Evolutionary conservation across 2,888 invertebrate species (phyloP).

Genomic region (Spisula subtruncata): DNA sequence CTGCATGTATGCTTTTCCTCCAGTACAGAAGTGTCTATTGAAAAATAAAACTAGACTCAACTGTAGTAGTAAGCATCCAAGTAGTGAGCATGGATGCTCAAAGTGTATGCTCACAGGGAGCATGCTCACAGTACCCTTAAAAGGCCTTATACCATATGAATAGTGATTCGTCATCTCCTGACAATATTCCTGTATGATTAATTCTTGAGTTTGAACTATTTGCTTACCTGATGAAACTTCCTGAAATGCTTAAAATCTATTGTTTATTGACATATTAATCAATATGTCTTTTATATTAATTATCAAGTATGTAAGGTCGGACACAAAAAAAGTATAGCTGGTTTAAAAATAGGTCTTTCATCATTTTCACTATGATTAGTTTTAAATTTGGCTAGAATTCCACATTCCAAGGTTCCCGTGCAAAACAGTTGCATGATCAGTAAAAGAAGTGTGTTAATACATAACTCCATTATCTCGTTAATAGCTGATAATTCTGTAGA

Average conservation of each 20-base stretch:
- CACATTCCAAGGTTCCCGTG: neutral
- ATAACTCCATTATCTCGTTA: neutral
- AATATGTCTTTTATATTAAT: slow-evolving; percentile 11
- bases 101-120: too few relatives aligned
- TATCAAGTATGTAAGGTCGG: neutral
- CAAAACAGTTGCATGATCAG: neutral
- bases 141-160: too few relatives aligned
- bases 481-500: slow-evolving; percentile 3
- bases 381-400: neutral
- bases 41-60: too few relatives aligned
- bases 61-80: too few relatives aligned
- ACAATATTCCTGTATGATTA: neutral
- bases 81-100: too few relatives aligned
- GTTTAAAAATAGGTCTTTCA: neutral
- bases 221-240: neutral
- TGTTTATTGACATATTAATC: neutral
- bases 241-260: neutral
- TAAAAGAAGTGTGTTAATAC: slow-evolving; percentile 1
- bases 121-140: too few relatives aligned
- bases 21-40: too few relatives aligned
- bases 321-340: neutral
- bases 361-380: neutral
- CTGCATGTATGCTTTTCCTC: too few relatives aligned
- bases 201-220: neutral
- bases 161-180: too few relatives aligned